These are phyloP conservation scores for Paralinhomoeus sp. DNA, from an alignment of 2,888 invertebrate species.

Conservation along the genomic window DNA sequence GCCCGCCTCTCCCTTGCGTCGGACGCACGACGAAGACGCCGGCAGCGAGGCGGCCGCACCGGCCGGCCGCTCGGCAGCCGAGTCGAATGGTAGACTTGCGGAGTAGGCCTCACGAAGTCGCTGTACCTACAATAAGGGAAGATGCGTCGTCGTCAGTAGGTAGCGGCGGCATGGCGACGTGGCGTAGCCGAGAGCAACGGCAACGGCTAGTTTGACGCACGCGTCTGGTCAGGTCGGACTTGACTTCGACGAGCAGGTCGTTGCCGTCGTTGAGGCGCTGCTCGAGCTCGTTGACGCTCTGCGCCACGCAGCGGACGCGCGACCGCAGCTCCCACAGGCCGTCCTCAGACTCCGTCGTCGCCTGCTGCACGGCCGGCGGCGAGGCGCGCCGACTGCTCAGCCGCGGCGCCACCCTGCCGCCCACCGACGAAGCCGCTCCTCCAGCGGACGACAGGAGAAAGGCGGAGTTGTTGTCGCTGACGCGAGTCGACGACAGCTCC, in stretches of 20 bases:
- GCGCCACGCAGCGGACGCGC: constrained; percentile 12
- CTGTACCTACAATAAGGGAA: too few species aligned
- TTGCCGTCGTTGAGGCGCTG: constrained; percentile 6
- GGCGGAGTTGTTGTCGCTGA: not conserved
- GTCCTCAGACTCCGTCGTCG: not conserved
- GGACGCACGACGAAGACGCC: not conserved
- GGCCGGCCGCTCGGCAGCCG: not conserved
- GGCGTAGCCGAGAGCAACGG: too few species aligned
- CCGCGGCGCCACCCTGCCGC: not conserved
- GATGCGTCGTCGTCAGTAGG: too few species aligned
- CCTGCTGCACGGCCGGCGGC: not conserved
- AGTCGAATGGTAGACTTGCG: too few species aligned
- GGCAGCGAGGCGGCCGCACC: not conserved
- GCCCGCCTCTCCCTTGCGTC: not conserved
- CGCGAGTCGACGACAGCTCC: constrained; percentile 7
- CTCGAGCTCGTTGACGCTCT: constrained; percentile 11
- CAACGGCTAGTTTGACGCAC: constrained; percentile 2
- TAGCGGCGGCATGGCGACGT: too few species aligned
- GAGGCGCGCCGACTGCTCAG: too few species aligned
- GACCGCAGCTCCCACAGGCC: constrained; percentile 4
- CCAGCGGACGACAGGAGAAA: too few species aligned
- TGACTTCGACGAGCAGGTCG: constrained; percentile 8
- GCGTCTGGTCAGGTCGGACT: constrained; percentile 10
- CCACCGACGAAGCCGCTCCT: not conserved
- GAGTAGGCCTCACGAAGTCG: constrained; percentile 8